Evolutionary conservation across 2,797 vertebrate species (phyloP).

Genomic region (Lophius americanus): DNA sequence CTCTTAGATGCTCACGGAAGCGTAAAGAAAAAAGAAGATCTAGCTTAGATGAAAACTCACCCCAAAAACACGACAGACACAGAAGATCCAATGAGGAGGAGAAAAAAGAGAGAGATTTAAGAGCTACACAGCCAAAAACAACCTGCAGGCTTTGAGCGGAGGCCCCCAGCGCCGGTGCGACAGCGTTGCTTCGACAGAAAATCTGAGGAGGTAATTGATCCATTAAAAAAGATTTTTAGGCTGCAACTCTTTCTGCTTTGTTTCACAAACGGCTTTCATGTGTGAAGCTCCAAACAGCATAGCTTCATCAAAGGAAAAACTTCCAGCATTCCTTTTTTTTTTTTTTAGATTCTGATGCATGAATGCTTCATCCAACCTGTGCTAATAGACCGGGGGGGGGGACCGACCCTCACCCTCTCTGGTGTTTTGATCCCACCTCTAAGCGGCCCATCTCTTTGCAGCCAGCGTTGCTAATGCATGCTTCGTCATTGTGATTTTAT

Average conservation of each 20-base stretch:
- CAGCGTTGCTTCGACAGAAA: slow-evolving; percentile 40
- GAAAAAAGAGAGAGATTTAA: slow-evolving; percentile 51
- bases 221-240: slow-evolving; percentile 47
- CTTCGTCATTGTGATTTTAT: slow-evolving; percentile 1
- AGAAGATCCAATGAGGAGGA: slow-evolving; percentile 53
- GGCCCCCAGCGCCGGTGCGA: slow-evolving; percentile 54
- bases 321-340: too few species aligned
- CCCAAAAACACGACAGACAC: slow-evolving; percentile 53
- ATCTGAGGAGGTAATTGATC: slow-evolving; percentile 54
- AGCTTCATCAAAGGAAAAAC: slow-evolving; percentile 24
- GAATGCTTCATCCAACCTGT: slow-evolving; percentile 11
- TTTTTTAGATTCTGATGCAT: too few species aligned
- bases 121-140: slow-evolving; percentile 26
- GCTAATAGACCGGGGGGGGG: background rate
- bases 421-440: background rate
- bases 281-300: slow-evolving; percentile 24
- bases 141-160: slow-evolving; percentile 41
- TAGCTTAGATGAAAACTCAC: slow-evolving; percentile 41
- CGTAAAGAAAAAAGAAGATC: slow-evolving; percentile 19
- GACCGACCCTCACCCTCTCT: background rate
- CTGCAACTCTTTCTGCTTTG: slow-evolving; percentile 22
- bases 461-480: slow-evolving; percentile 1
- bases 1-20: slow-evolving; percentile 31
- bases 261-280: slow-evolving; percentile 34
- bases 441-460: background rate